A percentile compares a stretch with the other conserved stretches of the same genome.
Conservation (phyloP, 1,140 invertebrate species). For the Megalopta genalis region DNA sequence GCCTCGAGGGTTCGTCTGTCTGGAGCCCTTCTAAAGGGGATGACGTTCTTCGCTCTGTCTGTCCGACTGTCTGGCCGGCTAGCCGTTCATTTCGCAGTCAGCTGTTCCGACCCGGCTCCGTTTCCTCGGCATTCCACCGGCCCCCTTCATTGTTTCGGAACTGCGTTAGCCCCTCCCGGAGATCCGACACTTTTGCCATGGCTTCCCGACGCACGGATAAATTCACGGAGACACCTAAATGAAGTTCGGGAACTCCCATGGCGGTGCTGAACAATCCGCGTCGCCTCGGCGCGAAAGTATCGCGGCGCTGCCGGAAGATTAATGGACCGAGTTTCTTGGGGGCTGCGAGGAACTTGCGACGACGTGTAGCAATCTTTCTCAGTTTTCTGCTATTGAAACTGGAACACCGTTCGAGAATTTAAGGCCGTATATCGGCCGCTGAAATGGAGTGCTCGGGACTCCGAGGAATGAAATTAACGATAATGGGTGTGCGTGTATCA, state of each 20-base stretch:
- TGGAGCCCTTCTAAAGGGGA: conserved; percentile 68
- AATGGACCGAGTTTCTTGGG: neutral
- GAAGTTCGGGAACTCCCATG: neutral
- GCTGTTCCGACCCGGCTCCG: conserved; percentile 18
- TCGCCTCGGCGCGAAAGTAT: neutral
- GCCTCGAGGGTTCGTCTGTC: conserved; percentile 67
- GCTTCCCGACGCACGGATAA: too few species aligned
- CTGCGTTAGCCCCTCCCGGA: neutral
- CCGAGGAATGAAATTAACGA: too few species aligned
- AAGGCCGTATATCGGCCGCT: too few species aligned
- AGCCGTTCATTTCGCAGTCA: conserved; percentile 26
- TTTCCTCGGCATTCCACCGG: neutral
- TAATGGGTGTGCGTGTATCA: too few species aligned
- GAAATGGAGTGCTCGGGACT: too few species aligned
- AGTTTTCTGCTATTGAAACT: neutral
- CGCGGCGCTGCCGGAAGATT: neutral
- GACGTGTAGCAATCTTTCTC: conserved; percentile 1
- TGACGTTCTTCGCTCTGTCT: conserved; percentile 56
- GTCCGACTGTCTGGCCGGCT: conserved; percentile 16
- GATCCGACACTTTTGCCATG: too few species aligned
- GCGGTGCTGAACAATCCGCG: neutral
- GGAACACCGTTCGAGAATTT: too few species aligned
- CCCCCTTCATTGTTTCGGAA: neutral
- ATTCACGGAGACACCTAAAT: neutral
- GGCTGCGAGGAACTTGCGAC: neutral